These are phyloP conservation scores for Pyrrhia umbra DNA, from an alignment of 2,888 invertebrate species.

Conservation along the genomic window DNA sequence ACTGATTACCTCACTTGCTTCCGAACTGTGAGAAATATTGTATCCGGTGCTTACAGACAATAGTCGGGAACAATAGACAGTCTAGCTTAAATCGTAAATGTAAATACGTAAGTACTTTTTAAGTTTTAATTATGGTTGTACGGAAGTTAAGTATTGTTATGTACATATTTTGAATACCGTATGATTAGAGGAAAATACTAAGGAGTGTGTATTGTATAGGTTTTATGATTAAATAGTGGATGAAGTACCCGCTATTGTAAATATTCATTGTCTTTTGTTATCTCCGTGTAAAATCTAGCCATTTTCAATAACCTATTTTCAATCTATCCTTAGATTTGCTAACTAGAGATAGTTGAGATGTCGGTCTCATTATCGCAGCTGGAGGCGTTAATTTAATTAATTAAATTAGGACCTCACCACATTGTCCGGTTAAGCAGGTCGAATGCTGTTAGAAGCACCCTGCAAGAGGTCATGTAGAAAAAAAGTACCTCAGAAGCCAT, in stretches of 20 bases:
- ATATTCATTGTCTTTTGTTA: too few relatives aligned
- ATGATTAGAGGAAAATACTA: slow-evolving; percentile 16
- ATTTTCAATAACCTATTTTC: too few relatives aligned
- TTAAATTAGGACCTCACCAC: too few relatives aligned
- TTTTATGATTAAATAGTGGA: slow-evolving; percentile 4
- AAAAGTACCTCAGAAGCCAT: too few relatives aligned
- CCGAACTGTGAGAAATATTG: slow-evolving; percentile 62
- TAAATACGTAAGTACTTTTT: slow-evolving; percentile 40
- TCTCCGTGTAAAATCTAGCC: too few relatives aligned
- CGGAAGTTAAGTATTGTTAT: slow-evolving; percentile 47
- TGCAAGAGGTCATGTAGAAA: too few relatives aligned
- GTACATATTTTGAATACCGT: slow-evolving; percentile 34
- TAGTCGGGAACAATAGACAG: slow-evolving; percentile 57
- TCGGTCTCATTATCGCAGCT: too few relatives aligned
- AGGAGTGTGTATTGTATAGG: neutral
- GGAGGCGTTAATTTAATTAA: too few relatives aligned
- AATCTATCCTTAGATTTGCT: too few relatives aligned
- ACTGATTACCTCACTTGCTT: slow-evolving; percentile 60
- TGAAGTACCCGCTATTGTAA: neutral
- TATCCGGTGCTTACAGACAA: slow-evolving; percentile 59
- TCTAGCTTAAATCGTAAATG: slow-evolving; percentile 39
- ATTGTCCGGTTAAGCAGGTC: too few relatives aligned
- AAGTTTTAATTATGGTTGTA: slow-evolving; percentile 40
- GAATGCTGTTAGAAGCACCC: too few relatives aligned
- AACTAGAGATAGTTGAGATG: too few relatives aligned